A percentile compares a stretch with the other conserved stretches of the same genome.
These are phyloP conservation scores for Hemitrygon akajei DNA, from an alignment of 2,797 vertebrate genomes.

Conservation along the genomic window DNA sequence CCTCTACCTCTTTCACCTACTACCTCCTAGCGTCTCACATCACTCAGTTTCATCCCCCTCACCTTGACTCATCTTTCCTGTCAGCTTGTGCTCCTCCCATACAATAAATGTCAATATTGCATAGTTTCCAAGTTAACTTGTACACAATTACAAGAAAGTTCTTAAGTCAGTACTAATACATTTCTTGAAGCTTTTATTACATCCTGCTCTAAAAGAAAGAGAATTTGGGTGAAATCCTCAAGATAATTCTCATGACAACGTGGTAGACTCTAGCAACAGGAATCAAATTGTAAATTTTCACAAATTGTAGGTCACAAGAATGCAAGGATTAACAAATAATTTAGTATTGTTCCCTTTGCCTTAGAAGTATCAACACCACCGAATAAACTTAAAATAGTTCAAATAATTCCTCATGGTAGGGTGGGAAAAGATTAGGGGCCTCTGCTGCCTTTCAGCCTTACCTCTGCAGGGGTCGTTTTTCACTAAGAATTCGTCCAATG, in stretches of 20 bases:
- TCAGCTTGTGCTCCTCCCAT: no score
- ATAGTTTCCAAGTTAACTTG: neutral
- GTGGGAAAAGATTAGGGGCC: neutral
- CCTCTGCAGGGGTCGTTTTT: conserved; percentile 98
- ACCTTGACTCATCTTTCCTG: no score
- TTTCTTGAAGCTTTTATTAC: neutral
- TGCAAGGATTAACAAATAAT: neutral
- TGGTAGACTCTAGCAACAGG: neutral
- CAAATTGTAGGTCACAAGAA: neutral
- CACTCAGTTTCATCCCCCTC: no score
- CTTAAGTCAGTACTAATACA: neutral
- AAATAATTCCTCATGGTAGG: neutral
- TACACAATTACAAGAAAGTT: neutral
- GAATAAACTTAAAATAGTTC: no score
- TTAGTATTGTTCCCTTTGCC: neutral
- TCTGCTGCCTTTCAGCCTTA: conserved; percentile 51
- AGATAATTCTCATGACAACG: neutral
- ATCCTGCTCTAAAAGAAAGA: neutral
- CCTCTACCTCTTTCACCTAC: no score
- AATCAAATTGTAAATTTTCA: neutral
- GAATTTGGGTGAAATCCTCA: neutral
- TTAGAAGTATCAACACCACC: neutral
- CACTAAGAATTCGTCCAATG: conserved; percentile 92
- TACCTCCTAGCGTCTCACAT: no score
- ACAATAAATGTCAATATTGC: neutral